Base-by-base conservation (phyloP, 53 echinoderm and acorn worm species). In the Hippasteria phrygiana region DNA sequence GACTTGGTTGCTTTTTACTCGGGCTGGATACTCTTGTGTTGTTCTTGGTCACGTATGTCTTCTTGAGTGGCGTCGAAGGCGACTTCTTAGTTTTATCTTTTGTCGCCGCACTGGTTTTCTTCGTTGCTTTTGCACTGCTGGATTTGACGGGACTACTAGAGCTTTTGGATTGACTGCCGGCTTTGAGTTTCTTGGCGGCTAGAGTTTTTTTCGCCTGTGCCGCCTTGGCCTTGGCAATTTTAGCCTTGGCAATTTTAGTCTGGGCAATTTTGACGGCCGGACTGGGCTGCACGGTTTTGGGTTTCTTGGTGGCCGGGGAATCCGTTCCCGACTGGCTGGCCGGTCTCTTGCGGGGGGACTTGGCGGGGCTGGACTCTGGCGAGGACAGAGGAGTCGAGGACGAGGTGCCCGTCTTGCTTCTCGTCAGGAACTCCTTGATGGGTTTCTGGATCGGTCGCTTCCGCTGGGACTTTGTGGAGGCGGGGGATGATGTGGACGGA, bases 351-450 rank as follows among this genome's bases (percentile, higher is more conserved):
- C 72, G 81, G 48, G 81, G 37, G 14, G 81, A 63, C 67, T 73
- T 90, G 70, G 79, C 24, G 8, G 82, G 59, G 73, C 90, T 73
- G 27, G 90, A 72, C 28, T 55, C 81, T 10, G 74, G 45, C 1
- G 81, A 81, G 43, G 89, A 79, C 46, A 41, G 22, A 0, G 87
- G n/a, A 50, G n/a, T 28, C 5, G 54, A 70, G 12, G 62, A 55
- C 1, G 38, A 5, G 22, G 33, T 72, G 56, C 34, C 62, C 0
- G 77, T 38, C 38, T 89, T 89, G 41, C 79, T 89, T 64, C 79
- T 55, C 10, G 81, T 90, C 56, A 90, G 62, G 62, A 90, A 90
- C 35, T 73, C 56, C 46, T 71, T 90, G 73, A 90, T 90, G 6
- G 71, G 81, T 51, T 31, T 54, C 46, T 80, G 81, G 37, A 78